phyloP scores from a whole-genome alignment of 2,113 vertebrate genomes.

The Myiagra hebetior region DNA sequence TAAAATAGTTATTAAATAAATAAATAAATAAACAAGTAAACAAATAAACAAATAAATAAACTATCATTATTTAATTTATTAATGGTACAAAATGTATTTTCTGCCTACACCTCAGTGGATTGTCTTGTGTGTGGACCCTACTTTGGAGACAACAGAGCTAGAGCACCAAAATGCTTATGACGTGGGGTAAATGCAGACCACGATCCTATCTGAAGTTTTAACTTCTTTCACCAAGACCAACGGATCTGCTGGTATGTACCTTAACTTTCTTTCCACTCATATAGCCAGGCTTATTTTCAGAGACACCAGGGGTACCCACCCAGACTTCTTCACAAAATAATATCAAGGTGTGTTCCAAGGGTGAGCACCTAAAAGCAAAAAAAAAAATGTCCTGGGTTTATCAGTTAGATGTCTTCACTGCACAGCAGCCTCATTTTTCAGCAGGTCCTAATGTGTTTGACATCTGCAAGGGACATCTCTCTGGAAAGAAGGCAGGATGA shows the following conservation, averaged over 20 bases:
- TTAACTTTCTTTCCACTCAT: background rate
- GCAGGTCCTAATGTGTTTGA: background rate
- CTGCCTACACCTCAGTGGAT: background rate
- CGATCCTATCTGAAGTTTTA: background rate
- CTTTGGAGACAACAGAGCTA: background rate
- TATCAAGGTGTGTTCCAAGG: background rate
- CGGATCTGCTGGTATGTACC: background rate
- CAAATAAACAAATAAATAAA: background rate
- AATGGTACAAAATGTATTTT: background rate
- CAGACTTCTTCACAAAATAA: background rate
- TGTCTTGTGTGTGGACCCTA: accelerated
- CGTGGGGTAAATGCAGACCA: background rate
- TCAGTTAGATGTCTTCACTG: background rate
- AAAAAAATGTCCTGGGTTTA: background rate
- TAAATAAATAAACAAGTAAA: background rate
- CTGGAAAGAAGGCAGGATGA: background rate
- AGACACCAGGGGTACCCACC: background rate
- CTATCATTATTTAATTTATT: background rate
- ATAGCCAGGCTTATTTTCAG: background rate
- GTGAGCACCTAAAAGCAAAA: background rate
- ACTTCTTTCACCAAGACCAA: background rate
- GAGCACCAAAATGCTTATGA: background rate
- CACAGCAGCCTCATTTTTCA: background rate
- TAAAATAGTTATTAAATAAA: background rate
- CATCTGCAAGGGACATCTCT: background rate